Percentiles rank a stretch among this genome's conserved stretches.
These are phyloP conservation scores for Latheticus oryzae DNA, from an alignment of 2,888 invertebrate species.

Conservation along the genomic window DNA sequence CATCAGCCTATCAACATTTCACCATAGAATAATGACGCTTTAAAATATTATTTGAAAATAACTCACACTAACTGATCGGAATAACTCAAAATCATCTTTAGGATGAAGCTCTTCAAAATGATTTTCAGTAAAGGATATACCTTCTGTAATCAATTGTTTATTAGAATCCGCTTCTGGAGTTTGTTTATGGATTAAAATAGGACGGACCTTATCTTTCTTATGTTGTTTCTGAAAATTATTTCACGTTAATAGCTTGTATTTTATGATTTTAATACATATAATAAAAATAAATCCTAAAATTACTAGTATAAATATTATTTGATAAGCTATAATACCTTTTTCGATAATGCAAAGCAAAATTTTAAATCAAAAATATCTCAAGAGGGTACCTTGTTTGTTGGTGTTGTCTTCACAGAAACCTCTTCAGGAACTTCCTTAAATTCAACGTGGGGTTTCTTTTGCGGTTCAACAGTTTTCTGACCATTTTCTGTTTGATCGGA, in stretches of 20 bases:
- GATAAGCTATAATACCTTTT: no score
- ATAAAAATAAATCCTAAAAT: no score
- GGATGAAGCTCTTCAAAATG: slow-evolving; percentile 84
- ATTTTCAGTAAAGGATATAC: slow-evolving; percentile 69
- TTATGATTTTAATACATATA: no score
- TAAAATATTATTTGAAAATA: no score
- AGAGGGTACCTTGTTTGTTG: slow-evolving; percentile 66
- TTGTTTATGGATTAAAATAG: slow-evolving; percentile 78
- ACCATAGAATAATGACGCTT: no score
- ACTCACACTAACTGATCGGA: slow-evolving; percentile 67
- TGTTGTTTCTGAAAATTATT: slow-evolving; percentile 69
- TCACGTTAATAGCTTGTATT: no score
- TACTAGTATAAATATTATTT: no score
- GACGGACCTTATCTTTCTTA: slow-evolving; percentile 78
- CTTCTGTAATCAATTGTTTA: not conserved
- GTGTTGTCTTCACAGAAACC: slow-evolving; percentile 49
- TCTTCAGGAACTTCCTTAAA: slow-evolving; percentile 72
- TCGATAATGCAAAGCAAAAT: no score
- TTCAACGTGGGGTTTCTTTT: slow-evolving; percentile 71
- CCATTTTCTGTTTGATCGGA: slow-evolving; percentile 29
- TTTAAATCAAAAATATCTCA: no score
- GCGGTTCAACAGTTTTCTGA: not conserved
- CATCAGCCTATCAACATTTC: no score
- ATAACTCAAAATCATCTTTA: slow-evolving; percentile 79
- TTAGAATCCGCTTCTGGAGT: not conserved